A percentile compares a stretch with the other conserved stretches of the same genome.
Conservation (phyloP, 2,888 invertebrate genomes). For the Hedychridium roseum region DNA sequence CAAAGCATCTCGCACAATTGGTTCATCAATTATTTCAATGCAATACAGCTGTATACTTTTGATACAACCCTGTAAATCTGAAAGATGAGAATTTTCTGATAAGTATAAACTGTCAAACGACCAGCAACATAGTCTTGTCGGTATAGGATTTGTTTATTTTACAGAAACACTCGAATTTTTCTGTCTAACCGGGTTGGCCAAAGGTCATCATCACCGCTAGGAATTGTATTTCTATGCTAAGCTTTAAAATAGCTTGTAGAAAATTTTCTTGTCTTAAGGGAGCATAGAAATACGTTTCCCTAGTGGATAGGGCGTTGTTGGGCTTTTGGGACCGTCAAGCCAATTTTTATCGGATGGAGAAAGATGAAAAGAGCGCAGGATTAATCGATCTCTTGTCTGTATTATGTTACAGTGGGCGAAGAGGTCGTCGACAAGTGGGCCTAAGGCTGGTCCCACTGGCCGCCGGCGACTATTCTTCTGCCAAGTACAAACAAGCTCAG, state of each 20-base stretch:
- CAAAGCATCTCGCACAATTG: no score
- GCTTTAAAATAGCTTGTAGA: neutral
- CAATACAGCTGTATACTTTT: no score
- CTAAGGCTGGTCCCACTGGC: constrained; percentile 1
- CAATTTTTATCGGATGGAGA: constrained; percentile 5
- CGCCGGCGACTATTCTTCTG: constrained; percentile 3
- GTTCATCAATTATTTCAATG: no score
- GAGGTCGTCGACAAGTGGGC: constrained; percentile 46
- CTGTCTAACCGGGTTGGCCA: no score
- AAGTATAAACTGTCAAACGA: no score
- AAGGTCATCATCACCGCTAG: neutral
- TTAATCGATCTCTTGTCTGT: constrained; percentile 33
- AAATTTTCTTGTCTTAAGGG: neutral
- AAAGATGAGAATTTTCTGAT: no score
- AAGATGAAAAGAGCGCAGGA: no score
- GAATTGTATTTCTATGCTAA: neutral
- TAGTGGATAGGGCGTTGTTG: neutral
- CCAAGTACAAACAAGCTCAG: constrained; percentile 1
- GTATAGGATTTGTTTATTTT: no score
- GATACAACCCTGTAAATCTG: no score
- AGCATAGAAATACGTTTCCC: no score
- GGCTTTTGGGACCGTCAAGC: neutral
- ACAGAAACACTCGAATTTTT: no score
- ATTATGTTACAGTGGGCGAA: constrained; percentile 53
- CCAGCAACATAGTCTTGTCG: no score